Evolutionary conservation across 2,113 vertebrate genomes (phyloP).

Genomic region (Bostrychus sinensis): DNA sequence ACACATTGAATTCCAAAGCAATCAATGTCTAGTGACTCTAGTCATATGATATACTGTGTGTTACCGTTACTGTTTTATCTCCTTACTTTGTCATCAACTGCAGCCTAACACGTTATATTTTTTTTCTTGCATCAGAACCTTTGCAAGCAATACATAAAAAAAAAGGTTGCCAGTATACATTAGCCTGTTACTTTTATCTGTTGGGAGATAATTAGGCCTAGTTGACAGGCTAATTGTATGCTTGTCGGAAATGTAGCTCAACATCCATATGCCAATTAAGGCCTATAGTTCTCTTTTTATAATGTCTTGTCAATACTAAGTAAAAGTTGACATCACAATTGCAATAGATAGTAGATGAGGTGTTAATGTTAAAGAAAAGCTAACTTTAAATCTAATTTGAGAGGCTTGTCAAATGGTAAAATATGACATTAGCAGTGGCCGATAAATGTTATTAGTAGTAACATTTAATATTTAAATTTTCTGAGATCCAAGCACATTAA

Average conservation of each 20-base stretch:
- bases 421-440: too few relatives aligned
- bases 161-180: not conserved
- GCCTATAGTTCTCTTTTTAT: not conserved
- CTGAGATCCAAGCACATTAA: too few relatives aligned
- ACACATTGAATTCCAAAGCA: slow-evolving; percentile 30
- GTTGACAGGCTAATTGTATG: not conserved
- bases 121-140: not conserved
- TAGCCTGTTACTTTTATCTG: not conserved
- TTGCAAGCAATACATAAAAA: not conserved
- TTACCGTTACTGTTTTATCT: slow-evolving; percentile 16
- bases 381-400: too few relatives aligned
- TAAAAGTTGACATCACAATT: not conserved
- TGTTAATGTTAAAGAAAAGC: too few relatives aligned
- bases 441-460: too few relatives aligned
- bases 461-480: too few relatives aligned
- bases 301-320: not conserved
- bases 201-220: not conserved
- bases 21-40: slow-evolving; percentile 21
- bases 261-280: not conserved
- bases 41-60: slow-evolving; percentile 28
- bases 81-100: not conserved
- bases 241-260: not conserved
- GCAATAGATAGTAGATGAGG: not conserved
- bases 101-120: not conserved
- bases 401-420: too few relatives aligned